A percentile compares a stretch with the other conserved stretches of the same genome.
Evolutionary conservation across 2,113 vertebrate species (phyloP).

Genomic region (Litocranius walleri): DNA sequence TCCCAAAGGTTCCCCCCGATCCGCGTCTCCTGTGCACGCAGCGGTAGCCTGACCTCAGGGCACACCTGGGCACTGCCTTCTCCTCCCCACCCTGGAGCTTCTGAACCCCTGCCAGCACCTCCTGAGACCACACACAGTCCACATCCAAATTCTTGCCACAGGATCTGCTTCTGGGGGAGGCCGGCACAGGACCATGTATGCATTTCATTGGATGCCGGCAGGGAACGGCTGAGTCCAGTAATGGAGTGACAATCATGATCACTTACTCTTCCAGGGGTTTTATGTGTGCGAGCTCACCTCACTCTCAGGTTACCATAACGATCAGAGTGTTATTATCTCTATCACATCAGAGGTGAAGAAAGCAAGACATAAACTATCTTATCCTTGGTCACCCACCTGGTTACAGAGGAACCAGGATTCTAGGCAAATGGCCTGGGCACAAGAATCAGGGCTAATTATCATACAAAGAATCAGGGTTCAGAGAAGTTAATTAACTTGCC

Average conservation of each 20-base stretch:
- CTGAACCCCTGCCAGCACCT: accelerated
- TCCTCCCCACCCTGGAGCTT: background rate
- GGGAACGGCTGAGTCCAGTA: background rate
- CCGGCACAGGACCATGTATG: accelerated
- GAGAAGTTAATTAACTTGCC: background rate
- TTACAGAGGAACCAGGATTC: background rate
- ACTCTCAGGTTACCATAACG: background rate
- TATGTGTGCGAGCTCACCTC: background rate
- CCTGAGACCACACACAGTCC: background rate
- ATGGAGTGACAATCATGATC: background rate
- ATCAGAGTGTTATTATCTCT: background rate
- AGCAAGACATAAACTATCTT: background rate
- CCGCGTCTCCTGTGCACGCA: accelerated
- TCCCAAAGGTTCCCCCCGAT: background rate
- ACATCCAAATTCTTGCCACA: background rate
- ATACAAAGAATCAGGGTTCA: background rate
- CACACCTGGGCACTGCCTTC: background rate
- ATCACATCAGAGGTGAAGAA: background rate
- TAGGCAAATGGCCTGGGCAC: background rate
- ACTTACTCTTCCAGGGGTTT: background rate
- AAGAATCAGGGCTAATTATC: background rate
- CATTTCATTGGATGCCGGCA: background rate
- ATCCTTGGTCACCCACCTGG: background rate
- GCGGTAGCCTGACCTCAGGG: accelerated
- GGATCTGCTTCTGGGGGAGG: background rate